phyloP scores from a whole-genome alignment of 2,888 invertebrate genomes.

The Bedellia somnulentella region DNA sequence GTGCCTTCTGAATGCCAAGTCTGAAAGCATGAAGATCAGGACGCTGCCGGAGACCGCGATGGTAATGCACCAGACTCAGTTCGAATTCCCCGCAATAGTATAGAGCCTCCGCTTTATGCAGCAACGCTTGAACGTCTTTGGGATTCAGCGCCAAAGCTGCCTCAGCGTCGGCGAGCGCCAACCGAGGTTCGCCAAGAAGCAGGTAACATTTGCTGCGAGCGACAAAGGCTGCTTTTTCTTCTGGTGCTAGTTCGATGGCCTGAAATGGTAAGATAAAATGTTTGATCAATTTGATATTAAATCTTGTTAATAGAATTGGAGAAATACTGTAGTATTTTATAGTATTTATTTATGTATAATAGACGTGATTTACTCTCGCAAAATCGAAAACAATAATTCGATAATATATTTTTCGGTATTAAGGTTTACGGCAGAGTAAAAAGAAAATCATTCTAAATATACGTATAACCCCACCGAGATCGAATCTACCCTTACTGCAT shows the following conservation, averaged over 20 bases:
- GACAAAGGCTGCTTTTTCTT: conserved; percentile 83
- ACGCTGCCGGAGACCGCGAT: conserved; percentile 80
- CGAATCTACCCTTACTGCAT: no score
- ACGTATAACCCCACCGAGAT: no score
- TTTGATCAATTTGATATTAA: not conserved
- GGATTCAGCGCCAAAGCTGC: conserved; percentile 74
- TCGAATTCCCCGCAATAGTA: conserved; percentile 93
- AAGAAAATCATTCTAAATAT: no score
- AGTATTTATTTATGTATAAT: no score
- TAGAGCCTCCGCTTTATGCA: conserved; percentile 89
- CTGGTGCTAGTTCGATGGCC: conserved; percentile 85
- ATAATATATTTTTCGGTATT: no score
- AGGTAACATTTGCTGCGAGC: conserved; percentile 88
- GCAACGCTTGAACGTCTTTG: conserved; percentile 65
- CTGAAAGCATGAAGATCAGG: conserved; percentile 80
- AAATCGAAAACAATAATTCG: no score
- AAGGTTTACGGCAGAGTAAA: no score
- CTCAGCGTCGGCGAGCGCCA: conserved; percentile 84
- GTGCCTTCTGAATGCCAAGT: conserved; percentile 86
- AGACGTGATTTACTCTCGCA: no score
- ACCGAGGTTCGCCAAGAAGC: conserved; percentile 79
- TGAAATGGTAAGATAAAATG: conserved; percentile 30
- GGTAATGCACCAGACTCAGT: conserved; percentile 88
- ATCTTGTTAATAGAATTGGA: not conserved
- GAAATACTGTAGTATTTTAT: not conserved